These are phyloP conservation scores for Napeogenes inachia DNA, from an alignment of 2,888 invertebrate genomes.

Conservation along the genomic window DNA sequence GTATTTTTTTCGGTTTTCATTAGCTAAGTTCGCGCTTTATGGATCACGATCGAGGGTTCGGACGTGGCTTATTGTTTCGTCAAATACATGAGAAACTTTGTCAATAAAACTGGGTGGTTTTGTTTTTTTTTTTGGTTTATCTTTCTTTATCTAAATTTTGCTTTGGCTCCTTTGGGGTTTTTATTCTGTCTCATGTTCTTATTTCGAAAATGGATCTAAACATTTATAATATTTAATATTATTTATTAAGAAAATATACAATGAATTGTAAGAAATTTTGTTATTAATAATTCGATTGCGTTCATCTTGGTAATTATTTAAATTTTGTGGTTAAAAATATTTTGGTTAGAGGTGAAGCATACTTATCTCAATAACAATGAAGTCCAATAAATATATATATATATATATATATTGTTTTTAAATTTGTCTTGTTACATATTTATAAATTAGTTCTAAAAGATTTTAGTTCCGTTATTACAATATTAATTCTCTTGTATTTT, in stretches of 20 bases:
- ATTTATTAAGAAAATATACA: not conserved
- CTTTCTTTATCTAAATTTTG: constrained; percentile 30
- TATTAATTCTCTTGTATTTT: not conserved
- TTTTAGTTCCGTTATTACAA: not conserved
- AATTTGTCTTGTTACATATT: no score
- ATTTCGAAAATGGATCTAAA: not conserved
- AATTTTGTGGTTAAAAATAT: no score
- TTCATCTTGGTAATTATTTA: no score
- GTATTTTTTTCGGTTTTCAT: constrained; percentile 69
- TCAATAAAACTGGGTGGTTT: constrained; percentile 69
- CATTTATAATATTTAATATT: constrained; percentile 1
- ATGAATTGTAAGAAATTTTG: no score
- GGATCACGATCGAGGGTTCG: constrained; percentile 71
- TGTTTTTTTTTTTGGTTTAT: constrained; percentile 35
- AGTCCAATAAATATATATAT: no score
- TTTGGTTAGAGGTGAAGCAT: no score
- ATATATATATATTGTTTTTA: no score
- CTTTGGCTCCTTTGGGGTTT: constrained; percentile 13
- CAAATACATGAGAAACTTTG: constrained; percentile 70
- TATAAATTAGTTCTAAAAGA: no score
- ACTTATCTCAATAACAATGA: no score
- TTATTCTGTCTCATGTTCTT: constrained; percentile 3
- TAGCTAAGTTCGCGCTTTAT: constrained; percentile 75
- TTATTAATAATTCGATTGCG: no score
- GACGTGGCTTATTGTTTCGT: constrained; percentile 72